Evolutionary conservation across 2,797 vertebrate species (phyloP), one percentile per base, ranked within the genome.

Genomic region (Macrochelys suwanniensis): DNA sequence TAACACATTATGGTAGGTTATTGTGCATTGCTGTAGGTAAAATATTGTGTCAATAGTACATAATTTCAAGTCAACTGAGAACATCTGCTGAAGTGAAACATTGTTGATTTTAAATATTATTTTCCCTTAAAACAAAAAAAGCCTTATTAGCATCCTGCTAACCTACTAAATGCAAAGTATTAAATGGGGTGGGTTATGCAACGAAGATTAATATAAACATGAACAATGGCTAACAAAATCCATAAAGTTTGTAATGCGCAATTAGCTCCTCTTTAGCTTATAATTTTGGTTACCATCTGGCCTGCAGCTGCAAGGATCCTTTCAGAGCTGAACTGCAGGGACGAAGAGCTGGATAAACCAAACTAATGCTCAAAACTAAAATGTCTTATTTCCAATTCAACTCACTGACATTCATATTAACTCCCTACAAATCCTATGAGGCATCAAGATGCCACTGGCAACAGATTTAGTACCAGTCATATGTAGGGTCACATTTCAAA

Each of bases 281-380:
- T 92, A 23, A 71, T 87, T 61, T 86, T 90, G 81, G 82, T 89
- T 85, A 88, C 56, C 77, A 84, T 76, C 80, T 89, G 56, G 88
- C 79, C 76, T 68, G 71, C 42, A 88, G 80, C 68, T 86, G 50
- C 71, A 91, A 87, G 17, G 28, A 89, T n/a, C 65, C 76, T 47
- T 65, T n/a, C 82, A 25, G 74, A 54, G 76, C 19, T 83, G 28
- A 42, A 51, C 31, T 90, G 59, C 25, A 83, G 5, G 50, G 26
- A 84, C 81, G 84, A 84, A 37, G 89, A 61, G 23, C 87, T 37
- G 21, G 45, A 23, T 78, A 82, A 85, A 84, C 26, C 4, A 74
- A 91, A 82, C 85, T 82, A 91, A 93, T 21, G 45, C 21, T 82
- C 49, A 61, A n/a, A 85, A 87, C 6, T 5, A 80, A 92, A 13